Evolutionary conservation across 2,113 vertebrate genomes (phyloP), one percentile per base, ranked within the genome.

Genomic region (Kryptolebias marmoratus): DNA sequence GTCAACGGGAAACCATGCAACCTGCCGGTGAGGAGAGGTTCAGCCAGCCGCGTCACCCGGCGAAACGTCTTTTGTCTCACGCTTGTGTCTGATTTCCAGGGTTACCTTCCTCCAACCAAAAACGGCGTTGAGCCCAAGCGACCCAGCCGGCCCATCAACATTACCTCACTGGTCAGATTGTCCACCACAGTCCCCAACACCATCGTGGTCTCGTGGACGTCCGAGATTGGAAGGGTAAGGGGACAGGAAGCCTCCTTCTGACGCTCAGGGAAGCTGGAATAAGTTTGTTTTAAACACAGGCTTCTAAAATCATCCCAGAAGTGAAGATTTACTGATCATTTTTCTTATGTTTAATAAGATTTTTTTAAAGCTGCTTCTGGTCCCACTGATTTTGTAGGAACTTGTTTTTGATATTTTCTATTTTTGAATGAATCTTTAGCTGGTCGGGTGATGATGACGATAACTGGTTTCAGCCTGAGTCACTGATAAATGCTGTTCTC

Each of bases 91-190:
- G 12, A 66, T 44, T 22, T 73, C 14, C 47, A 99, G 98, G 97
- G 98, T 87, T 99, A 98, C 85, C 97, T 99, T 94, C 98, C 98
- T 90, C 98, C 98, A 91, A 99, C 97, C 95, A 99, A 99, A 96
- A 99, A 99, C 48, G 98, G 98, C 62, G 98, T 99, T 3, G 98
- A 99, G 95, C 97, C 97, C 92, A 99, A 99, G 94, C 96, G 98
- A 91, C 97, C 97, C 77, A 99, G 98, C 93, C 93, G 97, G 93
- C 96, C 98, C 90, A 98, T 99, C 93, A 99, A 99, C 90, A 98
- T 99, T 95, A 99, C 98, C 93, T 99, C 98, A 90, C 94, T 98
- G 81, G 95, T 99, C 83, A 94, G 97, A 68, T 85, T 99, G 79
- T 99, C 97, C 78, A 98, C 98, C 68, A 98, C 97, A 27, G 97